phyloP scores from a whole-genome alignment of 2,797 vertebrate species.

The Sebastes melanostomus region DNA sequence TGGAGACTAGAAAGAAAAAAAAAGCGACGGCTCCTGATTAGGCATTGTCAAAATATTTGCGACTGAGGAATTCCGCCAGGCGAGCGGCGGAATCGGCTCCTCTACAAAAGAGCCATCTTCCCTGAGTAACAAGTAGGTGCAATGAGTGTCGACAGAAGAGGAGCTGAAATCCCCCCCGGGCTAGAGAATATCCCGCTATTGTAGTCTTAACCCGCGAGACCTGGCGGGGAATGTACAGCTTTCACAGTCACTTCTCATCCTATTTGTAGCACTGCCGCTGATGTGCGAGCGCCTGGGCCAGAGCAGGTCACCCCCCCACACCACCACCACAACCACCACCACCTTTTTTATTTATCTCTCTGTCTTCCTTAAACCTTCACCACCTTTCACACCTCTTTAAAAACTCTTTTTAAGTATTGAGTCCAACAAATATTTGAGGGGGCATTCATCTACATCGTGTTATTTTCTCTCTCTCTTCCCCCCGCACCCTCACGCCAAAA shows the following conservation, averaged over 20 bases:
- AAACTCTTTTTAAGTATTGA: slow-evolving; percentile 55
- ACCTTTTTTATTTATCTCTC: slow-evolving; percentile 41
- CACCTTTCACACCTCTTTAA: background rate
- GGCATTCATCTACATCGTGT: slow-evolving; percentile 66
- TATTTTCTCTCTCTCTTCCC: slow-evolving; percentile 58
- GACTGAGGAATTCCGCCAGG: slow-evolving; percentile 75
- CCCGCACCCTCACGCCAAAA: slow-evolving; percentile 9
- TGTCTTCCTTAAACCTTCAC: slow-evolving; percentile 42
- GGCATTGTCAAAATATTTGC: slow-evolving; percentile 82
- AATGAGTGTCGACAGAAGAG: slow-evolving; percentile 85
- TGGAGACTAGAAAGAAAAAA: slow-evolving; percentile 32
- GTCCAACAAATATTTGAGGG: slow-evolving; percentile 74
- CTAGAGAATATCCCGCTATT: slow-evolving; percentile 88
- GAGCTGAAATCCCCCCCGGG: slow-evolving; percentile 83
- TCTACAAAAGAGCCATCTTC: slow-evolving; percentile 87
- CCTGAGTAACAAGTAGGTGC: slow-evolving; percentile 85
- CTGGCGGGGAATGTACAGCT: slow-evolving; percentile 88
- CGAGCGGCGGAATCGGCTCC: slow-evolving; percentile 61
- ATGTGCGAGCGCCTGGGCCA: slow-evolving; percentile 76
- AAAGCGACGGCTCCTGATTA: slow-evolving; percentile 72
- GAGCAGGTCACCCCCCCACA: slow-evolving; percentile 70
- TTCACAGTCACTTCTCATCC: slow-evolving; percentile 88
- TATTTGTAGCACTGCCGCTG: slow-evolving; percentile 88
- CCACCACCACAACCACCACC: slow-evolving; percentile 47
- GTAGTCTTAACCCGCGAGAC: slow-evolving; percentile 90